These are phyloP conservation scores for Rousettus madagascariensis DNA, from an alignment of 2,797 vertebrate genomes.

Conservation along the genomic window DNA sequence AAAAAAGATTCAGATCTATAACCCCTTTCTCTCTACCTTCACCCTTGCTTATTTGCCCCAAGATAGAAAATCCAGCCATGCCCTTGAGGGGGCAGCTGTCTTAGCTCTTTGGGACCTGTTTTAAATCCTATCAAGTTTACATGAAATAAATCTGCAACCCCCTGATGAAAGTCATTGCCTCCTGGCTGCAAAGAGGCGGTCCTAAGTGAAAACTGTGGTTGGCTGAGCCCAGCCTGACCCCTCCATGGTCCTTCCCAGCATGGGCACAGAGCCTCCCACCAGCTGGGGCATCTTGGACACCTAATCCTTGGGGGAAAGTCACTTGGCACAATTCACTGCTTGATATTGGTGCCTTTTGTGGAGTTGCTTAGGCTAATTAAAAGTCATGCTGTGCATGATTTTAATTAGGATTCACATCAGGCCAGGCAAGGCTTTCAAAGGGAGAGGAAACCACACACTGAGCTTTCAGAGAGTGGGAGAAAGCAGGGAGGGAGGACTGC, in stretches of 20 bases:
- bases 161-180: background rate
- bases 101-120: background rate
- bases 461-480: background rate
- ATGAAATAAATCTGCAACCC: background rate
- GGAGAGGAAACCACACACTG: background rate
- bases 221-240: background rate
- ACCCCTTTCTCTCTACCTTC: background rate
- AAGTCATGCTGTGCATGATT: background rate
- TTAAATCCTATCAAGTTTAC: background rate
- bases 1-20: background rate
- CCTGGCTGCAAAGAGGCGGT: background rate
- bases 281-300: background rate
- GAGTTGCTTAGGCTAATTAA: slow-evolving; percentile 26
- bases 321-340: background rate
- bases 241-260: background rate
- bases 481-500: background rate
- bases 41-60: background rate
- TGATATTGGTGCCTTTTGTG: background rate
- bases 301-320: background rate
- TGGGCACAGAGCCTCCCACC: background rate
- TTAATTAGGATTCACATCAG: slow-evolving; percentile 56
- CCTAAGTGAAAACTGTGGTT: background rate
- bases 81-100: background rate
- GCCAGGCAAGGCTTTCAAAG: background rate
- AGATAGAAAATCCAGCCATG: background rate